These are phyloP conservation scores for Melanostoma scalare DNA, from an alignment of 2,888 invertebrate species.

Conservation along the genomic window DNA sequence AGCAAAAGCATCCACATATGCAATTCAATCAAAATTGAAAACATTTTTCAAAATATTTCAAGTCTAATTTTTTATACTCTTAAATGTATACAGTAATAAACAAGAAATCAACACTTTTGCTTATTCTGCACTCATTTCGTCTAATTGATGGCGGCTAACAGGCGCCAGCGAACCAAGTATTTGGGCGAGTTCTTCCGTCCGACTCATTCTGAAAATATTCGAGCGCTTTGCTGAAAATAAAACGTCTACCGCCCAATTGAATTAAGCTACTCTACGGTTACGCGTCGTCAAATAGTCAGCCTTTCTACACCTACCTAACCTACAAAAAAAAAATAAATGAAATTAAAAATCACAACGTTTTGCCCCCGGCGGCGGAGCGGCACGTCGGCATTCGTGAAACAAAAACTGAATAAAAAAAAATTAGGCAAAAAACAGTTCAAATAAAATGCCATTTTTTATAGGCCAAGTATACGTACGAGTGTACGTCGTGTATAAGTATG, in stretches of 20 bases:
- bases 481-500: neutral
- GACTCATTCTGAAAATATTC: conserved; percentile 57
- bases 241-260: conserved; percentile 54
- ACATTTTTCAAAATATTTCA: neutral
- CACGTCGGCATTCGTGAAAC: conserved; percentile 3
- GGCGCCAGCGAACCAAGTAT: conserved; percentile 57
- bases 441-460: conserved; percentile 37
- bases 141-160: conserved; percentile 59
- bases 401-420: conserved; percentile 3
- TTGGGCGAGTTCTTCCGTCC: conserved; percentile 43
- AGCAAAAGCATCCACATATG: too few relatives aligned
- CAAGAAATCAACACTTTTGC: conserved; percentile 28
- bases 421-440: neutral
- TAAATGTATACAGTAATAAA: neutral
- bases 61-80: neutral
- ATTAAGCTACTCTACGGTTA: conserved; percentile 26
- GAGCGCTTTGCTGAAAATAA: conserved; percentile 38
- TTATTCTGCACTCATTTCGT: conserved; percentile 41
- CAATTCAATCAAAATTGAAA: too few relatives aligned
- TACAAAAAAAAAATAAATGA: conserved; percentile 1
- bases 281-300: conserved; percentile 18
- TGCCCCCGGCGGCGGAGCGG: neutral
- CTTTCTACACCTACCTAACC: conserved; percentile 35
- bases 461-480: conserved; percentile 38
- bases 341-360: conserved; percentile 15